Base-by-base conservation (phyloP, 2,888 invertebrate genomes). In the Microplitis manilae region DNA sequence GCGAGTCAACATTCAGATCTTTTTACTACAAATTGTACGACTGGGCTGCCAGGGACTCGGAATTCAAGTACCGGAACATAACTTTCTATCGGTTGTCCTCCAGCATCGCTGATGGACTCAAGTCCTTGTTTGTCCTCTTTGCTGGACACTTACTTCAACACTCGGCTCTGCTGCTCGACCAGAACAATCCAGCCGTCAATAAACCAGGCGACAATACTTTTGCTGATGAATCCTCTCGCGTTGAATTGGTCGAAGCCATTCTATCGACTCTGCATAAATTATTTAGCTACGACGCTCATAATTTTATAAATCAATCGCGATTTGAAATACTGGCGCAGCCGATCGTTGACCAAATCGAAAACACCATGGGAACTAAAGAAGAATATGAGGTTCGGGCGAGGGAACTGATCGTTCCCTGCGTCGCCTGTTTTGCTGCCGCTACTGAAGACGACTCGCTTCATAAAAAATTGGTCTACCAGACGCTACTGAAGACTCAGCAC, bases 391-490 rank as follows among this genome's bases (percentile, higher is more conserved):
- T 90, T 1, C 92, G 95, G 71, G 92, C 94, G 0, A 89, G 88
- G 72, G 91, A 92, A 68, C 88, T 94, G 30, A 90, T 98, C 50
- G 94, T 94, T n/a, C 94, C 95, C 0, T 96, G 96, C 86, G 92
- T 98, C 78, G 94, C 95, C 0, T 94, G 96, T 85, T 94, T 98
- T 84, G 95, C 96, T 0, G 94, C 95, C 9, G 95, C 96, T 0
- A 94, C 94, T 1, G 94, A 94, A 1, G 97, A 97, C 86, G 97
- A 98, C 88, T 93, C 96, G 0, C 90, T 96, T 40, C 97, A 97
- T 95, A 97, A 97, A 87, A 93, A 96, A 83, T 91, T 98, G 79
- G 97, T 97, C 87, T 97, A 97, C 89, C 96, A 97, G 88, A 93
- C 97, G 80, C 90, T 98, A 75, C 91, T 97, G 81, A 98, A 98